Base-by-base conservation (phyloP, 2,888 invertebrate species). In the Horisme vitalbata region DNA sequence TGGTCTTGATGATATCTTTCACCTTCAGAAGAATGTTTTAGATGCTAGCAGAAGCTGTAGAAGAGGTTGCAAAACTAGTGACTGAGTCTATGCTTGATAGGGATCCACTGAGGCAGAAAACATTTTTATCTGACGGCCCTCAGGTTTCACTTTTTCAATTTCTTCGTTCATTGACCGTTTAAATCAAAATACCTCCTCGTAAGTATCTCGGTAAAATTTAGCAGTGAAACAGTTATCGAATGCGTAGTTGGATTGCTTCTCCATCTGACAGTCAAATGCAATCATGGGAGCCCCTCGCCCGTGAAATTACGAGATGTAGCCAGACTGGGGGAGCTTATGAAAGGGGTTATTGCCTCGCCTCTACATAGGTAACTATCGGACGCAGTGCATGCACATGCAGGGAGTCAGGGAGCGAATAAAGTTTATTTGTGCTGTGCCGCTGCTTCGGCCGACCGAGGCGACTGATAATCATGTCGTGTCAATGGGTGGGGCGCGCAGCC, bases 271-370 rank as follows among this genome's bases (percentile, higher is more conserved):
- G 62, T 66, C 68, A 65, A 65, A 68, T 55, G 67, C 70, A 80
- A 86, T 84, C 79, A 83, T 73, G 69, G 67, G 65, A 74, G 66
- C 67, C 79, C 79, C 74, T 86, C 81, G 77, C 65, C 83, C 85
- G 80, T 86, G 69, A 85, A 83, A 87, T 86, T 80, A 80, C 77
- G 79, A 83, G 79, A 82, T 79, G 79, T 69, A 73, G 57, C 71
- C 75, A 76, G 73, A 74, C 77, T 73, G 73, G 81, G 87, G 87
- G 84, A 82, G 78, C 76, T 71, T 72, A 69, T 76, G 74, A 78
- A 78, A 79, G 83, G 86, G 89, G 88, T 88, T 89, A 88, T 85
- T 88, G 87, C 85, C 86, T 79, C 75, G 71, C 8, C 31, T 23
- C 15, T 71, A 69, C 74, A 76, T 79, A n/a, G n/a, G n/a, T n/a